Percentiles rank a stretch among this genome's conserved stretches.
phyloP scores from a whole-genome alignment of 2,113 vertebrate genomes.

The Trematocara variabile region DNA sequence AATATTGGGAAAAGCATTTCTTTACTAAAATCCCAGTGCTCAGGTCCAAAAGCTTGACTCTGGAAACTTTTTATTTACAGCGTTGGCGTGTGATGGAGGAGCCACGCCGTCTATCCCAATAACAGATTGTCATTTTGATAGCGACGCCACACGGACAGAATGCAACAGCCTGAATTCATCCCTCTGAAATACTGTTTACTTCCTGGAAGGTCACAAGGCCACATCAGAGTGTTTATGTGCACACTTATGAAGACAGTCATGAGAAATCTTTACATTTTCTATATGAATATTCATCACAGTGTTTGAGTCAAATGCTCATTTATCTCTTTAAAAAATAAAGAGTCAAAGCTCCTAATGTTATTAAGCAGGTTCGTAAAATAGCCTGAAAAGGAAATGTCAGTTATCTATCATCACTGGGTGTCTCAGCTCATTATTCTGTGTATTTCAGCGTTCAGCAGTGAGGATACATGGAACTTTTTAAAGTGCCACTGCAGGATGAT shows the following conservation, averaged over 20 bases:
- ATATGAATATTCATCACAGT: neutral
- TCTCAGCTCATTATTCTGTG: conserved; percentile 7
- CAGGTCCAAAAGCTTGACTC: neutral
- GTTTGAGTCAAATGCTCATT: neutral
- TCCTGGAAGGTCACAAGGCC: conserved; percentile 46
- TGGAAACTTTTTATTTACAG: conserved; percentile 50
- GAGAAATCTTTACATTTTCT: neutral
- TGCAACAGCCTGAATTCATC: conserved; percentile 62
- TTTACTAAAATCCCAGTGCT: neutral
- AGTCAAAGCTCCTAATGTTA: neutral
- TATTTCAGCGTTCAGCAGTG: neutral
- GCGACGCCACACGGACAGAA: conserved; percentile 56
- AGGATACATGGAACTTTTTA: conserved; percentile 31
- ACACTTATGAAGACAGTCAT: neutral
- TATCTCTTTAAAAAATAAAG: neutral
- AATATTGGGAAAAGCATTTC: neutral
- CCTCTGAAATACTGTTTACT: conserved; percentile 61
- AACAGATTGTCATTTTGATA: conserved; percentile 72
- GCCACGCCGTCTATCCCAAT: conserved; percentile 34
- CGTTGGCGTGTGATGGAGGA: conserved; percentile 53
- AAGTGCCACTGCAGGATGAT: conserved; percentile 16
- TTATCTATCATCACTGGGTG: conserved; percentile 7
- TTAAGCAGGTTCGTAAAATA: neutral
- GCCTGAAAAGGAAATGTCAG: neutral
- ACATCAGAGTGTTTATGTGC: neutral